phyloP scores from a whole-genome alignment of 92 coral and sea anemone species.

The Anthopleura xanthogrammica region DNA sequence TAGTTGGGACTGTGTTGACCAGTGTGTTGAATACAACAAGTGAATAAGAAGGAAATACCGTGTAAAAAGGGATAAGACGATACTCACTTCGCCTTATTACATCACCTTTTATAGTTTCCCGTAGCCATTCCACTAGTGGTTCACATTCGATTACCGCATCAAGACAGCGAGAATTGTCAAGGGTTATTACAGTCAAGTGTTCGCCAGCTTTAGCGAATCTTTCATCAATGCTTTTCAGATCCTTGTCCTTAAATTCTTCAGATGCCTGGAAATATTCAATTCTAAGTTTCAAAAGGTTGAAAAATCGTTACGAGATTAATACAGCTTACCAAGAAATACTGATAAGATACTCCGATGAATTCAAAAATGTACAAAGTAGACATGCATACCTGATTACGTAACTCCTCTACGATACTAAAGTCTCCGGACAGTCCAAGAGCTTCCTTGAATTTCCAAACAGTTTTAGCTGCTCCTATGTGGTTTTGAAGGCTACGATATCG shows the following conservation, averaged over 20 bases:
- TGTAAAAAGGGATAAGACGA: no score
- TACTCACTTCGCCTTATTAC: no score
- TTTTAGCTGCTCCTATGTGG: constrained; percentile 50
- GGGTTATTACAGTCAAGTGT: constrained; percentile 35
- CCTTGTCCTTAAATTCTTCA: constrained; percentile 45
- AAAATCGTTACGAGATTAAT: not conserved
- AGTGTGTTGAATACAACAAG: no score
- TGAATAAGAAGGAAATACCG: no score
- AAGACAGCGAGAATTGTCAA: constrained; percentile 45
- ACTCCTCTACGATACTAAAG: constrained; percentile 46
- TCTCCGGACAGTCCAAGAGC: constrained; percentile 69
- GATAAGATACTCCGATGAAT: no score
- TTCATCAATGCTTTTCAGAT: constrained; percentile 46
- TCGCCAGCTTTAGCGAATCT: constrained; percentile 37
- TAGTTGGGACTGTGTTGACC: no score
- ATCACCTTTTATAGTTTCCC: constrained; percentile 63
- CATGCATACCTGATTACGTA: not conserved
- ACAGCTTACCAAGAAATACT: no score
- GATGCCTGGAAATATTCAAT: constrained; percentile 34
- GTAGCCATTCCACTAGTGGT: constrained; percentile 61
- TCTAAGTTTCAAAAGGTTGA: not conserved
- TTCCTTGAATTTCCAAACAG: constrained; percentile 64
- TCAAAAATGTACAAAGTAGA: no score
- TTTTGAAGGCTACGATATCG: constrained; percentile 56
- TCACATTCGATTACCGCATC: constrained; percentile 50